Percentiles rank a stretch among this genome's conserved stretches.
phyloP scores from a whole-genome alignment of 2,888 invertebrate genomes.

The Latrodectus hesperus region DNA sequence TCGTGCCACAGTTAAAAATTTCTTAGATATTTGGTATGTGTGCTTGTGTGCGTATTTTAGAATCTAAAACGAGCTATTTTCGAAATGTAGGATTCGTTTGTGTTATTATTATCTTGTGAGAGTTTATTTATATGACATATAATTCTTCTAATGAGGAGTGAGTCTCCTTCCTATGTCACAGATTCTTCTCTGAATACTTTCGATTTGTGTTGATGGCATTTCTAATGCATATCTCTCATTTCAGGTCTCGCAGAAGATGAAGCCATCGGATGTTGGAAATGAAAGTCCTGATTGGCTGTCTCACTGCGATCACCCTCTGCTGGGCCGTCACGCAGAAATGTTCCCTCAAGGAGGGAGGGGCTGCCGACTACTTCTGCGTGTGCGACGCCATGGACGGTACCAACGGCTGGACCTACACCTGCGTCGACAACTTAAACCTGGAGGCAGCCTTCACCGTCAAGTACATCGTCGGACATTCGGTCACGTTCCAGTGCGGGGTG shows the following conservation, averaged over 20 bases:
- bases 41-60: too few species aligned
- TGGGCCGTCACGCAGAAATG: slow-evolving; percentile 7
- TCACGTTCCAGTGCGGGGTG: slow-evolving; percentile 35
- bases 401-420: slow-evolving; percentile 44
- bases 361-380: slow-evolving; percentile 8
- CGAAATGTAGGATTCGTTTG: too few species aligned
- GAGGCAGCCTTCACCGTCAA: slow-evolving; percentile 8
- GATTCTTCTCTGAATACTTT: too few species aligned
- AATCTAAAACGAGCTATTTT: too few species aligned
- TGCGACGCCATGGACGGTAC: slow-evolving; percentile 29
- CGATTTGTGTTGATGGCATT: too few species aligned
- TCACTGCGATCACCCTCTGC: background rate
- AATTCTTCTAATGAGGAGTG: too few species aligned
- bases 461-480: slow-evolving; percentile 15
- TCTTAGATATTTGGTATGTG: too few species aligned
- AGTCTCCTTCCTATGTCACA: too few species aligned
- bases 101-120: too few species aligned
- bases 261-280: background rate
- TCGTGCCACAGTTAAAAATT: too few species aligned
- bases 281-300: background rate
- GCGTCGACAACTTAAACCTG: slow-evolving; percentile 11
- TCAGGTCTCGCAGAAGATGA: background rate
- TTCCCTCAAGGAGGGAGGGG: slow-evolving; percentile 10
- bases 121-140: too few species aligned
- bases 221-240: background rate